phyloP scores from a whole-genome alignment of 2,888 invertebrate genomes.

The Himalopsyche kuldschensis region DNA sequence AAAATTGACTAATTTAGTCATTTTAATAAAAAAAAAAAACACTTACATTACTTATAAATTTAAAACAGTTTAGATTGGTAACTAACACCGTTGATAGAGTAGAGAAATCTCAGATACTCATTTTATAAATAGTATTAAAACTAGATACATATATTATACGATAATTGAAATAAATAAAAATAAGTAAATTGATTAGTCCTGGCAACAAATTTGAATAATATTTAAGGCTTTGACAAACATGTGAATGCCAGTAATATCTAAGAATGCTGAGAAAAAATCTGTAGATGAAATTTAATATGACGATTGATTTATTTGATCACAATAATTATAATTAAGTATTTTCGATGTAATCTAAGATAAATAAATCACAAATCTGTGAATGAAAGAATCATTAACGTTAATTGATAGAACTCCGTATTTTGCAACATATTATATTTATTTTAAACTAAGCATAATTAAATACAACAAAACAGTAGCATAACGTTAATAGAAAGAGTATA shows the following conservation, averaged over 20 bases:
- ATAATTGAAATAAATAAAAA: neutral
- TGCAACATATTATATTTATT: neutral
- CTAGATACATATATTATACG: neutral
- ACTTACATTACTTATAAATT: neutral
- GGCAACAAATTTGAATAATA: neutral
- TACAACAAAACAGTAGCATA: no score
- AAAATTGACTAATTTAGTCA: neutral
- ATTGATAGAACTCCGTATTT: neutral
- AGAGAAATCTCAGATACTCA: constrained; percentile 21
- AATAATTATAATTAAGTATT: no score
- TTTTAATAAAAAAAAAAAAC: neutral
- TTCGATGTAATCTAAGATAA: no score
- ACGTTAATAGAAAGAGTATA: no score
- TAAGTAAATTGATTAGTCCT: no score
- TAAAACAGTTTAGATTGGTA: constrained; percentile 38
- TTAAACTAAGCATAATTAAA: neutral
- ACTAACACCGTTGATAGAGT: constrained; percentile 32
- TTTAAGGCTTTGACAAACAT: no score
- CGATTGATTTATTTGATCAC: no score
- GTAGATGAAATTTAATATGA: no score
- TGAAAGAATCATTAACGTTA: no score
- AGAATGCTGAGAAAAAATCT: no score
- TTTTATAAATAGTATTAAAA: neutral
- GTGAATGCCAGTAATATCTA: no score
- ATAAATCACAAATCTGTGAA: no score